Conservation (phyloP, 1,140 invertebrate genomes). For the Rhopalosiphum maidis region DNA sequence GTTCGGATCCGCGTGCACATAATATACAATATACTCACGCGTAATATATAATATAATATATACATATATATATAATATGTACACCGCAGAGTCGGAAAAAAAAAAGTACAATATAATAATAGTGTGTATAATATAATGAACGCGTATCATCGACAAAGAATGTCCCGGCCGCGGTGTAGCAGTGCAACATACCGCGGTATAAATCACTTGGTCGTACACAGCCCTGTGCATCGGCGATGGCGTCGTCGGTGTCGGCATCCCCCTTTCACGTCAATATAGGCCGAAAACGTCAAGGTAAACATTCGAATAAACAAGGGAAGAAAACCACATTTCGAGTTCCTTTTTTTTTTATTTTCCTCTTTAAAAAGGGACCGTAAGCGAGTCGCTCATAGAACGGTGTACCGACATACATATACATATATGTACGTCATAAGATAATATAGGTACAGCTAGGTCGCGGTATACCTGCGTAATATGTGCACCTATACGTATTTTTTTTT, state of each 20-base stretch:
- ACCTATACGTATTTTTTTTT: neutral
- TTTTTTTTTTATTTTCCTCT: slow-evolving; percentile 15
- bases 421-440: too few species aligned
- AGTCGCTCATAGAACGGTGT: neutral
- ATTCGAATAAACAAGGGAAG: neutral
- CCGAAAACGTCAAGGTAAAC: slow-evolving; percentile 33
- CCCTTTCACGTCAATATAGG: neutral
- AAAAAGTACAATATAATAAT: neutral
- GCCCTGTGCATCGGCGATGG: neutral
- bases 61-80: neutral
- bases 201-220: neutral
- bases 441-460: neutral
- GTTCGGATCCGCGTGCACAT: neutral
- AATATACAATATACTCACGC: neutral
- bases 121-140: neutral
- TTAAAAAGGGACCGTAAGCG: neutral
- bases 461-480: neutral
- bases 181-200: neutral
- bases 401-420: neutral
- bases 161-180: neutral
- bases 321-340: neutral
- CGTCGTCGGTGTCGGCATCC: neutral
- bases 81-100: neutral
- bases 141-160: neutral
- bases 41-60: neutral